Base-by-base conservation (phyloP, 2,113 vertebrate species). In the Galemys pyrenaicus region DNA sequence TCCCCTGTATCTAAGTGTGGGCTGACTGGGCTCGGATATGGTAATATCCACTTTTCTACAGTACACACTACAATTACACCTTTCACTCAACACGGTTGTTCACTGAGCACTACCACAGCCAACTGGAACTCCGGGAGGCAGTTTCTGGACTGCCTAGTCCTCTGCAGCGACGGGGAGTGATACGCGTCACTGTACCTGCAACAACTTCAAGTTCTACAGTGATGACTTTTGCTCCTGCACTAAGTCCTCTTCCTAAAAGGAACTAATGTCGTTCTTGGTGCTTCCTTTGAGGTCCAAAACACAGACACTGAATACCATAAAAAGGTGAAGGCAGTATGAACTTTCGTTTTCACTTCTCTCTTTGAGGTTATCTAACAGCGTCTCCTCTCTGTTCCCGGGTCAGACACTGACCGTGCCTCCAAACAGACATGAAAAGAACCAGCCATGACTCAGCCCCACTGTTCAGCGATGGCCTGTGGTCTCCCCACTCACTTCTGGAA, bases 21-120 rank as follows among this genome's bases (percentile, higher is more conserved):
- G 64, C 79, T 67, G 41, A 54, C 75, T 95, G 94, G 96, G 91
- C 96, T 58, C 16, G 3, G 22, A 26, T 2, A 35, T 56, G 46
- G 41, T 83, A 74, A 75, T 77, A 92, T 32, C 51, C 60, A 39
- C 94, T 94, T 75, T 80, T 64, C 87, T 75, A 26, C 67, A 41
- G 8, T 20, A 78, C 60, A 78, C 49, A n/a, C 86, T 91, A 77
- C 87, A 96, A 96, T 95, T 92, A 94, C 71, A 87, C 28, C 87
- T 75, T 85, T 90, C 87, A 51, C 89, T 95, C 93, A 71, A 46
- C 56, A 89, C 60, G 60, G 35, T 51, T 82, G 28, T 85, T 92
- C 87, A 73, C 37, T 20, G 62, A 54, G n/a, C 37, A 32, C 58
- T 65, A 51, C 46, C 19, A 15, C 0, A 1, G 71, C 79, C 89